Evolutionary conservation across 2,113 vertebrate species (phyloP).

Genomic region (Thamnophis sirtalis): DNA sequence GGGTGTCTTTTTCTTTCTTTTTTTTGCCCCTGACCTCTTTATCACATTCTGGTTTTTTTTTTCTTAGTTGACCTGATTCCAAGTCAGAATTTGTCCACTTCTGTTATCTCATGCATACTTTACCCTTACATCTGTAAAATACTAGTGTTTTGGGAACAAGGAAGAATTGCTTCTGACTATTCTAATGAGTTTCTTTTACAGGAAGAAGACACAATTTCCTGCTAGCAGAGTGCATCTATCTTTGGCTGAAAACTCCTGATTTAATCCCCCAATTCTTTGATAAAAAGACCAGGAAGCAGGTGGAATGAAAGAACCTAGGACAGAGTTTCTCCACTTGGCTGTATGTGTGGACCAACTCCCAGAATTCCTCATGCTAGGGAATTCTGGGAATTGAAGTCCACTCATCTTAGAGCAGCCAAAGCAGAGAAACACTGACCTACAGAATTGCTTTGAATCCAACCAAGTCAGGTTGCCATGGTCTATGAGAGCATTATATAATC

Average conservation of each 20-base stretch:
- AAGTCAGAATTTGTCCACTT: not conserved
- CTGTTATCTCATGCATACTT: not conserved
- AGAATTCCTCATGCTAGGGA: not conserved
- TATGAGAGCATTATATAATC: not conserved
- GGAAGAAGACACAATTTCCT: too few relatives aligned
- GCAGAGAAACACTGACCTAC: not conserved
- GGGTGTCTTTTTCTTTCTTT: too few relatives aligned
- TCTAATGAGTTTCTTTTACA: not conserved
- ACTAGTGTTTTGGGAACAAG: not conserved
- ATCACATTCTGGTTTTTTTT: not conserved
- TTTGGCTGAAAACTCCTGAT: not conserved
- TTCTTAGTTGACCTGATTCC: not conserved
- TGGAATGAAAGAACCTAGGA: not conserved
- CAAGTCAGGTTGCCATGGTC: not conserved
- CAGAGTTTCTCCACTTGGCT: not conserved
- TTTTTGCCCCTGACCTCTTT: too few relatives aligned
- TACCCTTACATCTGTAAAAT: not conserved
- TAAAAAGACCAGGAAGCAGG: not conserved
- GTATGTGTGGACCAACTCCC: not conserved
- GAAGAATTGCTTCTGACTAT: not conserved
- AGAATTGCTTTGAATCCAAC: not conserved
- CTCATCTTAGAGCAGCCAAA: not conserved
- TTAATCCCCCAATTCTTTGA: not conserved
- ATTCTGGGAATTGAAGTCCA: not conserved
- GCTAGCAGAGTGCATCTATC: not conserved